Evolutionary conservation across 1,140 invertebrate species (phyloP).

Genomic region (Meloidogyne chitwoodi): DNA sequence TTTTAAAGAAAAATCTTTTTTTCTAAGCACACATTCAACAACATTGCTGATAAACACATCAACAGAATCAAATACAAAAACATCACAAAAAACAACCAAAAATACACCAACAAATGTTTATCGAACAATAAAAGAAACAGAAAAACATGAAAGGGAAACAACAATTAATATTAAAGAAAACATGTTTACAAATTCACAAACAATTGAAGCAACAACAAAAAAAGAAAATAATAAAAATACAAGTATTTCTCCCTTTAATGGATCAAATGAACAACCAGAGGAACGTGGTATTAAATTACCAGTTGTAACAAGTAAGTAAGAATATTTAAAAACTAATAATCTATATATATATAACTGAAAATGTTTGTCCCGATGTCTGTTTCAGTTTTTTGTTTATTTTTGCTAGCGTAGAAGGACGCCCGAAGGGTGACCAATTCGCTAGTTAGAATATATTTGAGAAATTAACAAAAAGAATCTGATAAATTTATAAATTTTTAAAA

Average conservation of each 20-base stretch:
- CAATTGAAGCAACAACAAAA: not conserved
- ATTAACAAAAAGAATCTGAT: no score
- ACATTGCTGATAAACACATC: not conserved
- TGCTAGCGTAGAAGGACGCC: no score
- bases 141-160: not conserved
- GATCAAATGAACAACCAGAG: not conserved
- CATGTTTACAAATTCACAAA: not conserved
- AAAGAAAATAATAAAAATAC: not conserved
- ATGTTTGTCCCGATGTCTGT: no score
- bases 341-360: no score
- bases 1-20: not conserved
- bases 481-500: no score
- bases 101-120: not conserved
- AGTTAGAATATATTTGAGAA: no score
- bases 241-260: not conserved
- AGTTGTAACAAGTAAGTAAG: slow-evolving; percentile 15
- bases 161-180: not conserved
- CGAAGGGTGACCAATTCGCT: no score
- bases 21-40: not conserved
- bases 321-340: no score
- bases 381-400: no score
- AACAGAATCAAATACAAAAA: not conserved
- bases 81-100: not conserved
- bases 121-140: not conserved
- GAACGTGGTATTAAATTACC: slow-evolving; percentile 4